Percentiles rank a stretch among this genome's conserved stretches.
phyloP scores from a whole-genome alignment of 2,888 invertebrate species.

The Sinohyriopsis cumingii region DNA sequence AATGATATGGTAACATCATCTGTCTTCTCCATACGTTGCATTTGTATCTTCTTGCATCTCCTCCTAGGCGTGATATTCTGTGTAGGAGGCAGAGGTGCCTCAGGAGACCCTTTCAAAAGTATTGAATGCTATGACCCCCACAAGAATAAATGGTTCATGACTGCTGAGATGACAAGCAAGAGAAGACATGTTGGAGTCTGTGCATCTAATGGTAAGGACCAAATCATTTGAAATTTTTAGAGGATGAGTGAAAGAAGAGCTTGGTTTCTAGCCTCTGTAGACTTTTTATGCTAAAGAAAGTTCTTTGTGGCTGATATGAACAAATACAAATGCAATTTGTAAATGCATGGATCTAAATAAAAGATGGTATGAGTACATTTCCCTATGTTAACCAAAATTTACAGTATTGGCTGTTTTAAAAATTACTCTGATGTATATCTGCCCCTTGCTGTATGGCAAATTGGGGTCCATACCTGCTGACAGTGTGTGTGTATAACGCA shows the following conservation, averaged over 20 bases:
- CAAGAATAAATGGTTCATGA: slow-evolving; percentile 72
- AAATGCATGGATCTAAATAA: too few relatives aligned
- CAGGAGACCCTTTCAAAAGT: slow-evolving; percentile 73
- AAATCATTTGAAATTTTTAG: not conserved
- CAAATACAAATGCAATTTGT: too few relatives aligned
- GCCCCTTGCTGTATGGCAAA: too few relatives aligned
- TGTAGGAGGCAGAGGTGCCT: slow-evolving; percentile 74
- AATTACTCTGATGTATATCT: too few relatives aligned
- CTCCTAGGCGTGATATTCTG: slow-evolving; percentile 73
- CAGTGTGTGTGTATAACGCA: too few relatives aligned
- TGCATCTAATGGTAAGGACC: slow-evolving; percentile 65
- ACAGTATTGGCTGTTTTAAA: too few relatives aligned
- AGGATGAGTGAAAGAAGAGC: not conserved
- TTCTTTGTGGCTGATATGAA: too few relatives aligned
- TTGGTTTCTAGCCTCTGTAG: not conserved
- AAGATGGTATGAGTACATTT: too few relatives aligned
- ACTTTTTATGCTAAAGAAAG: not conserved
- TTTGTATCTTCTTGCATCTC: not conserved
- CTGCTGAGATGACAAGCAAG: slow-evolving; percentile 73
- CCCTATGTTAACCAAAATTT: too few relatives aligned
- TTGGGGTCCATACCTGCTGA: too few relatives aligned
- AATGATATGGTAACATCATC: too few relatives aligned
- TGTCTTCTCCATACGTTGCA: too few relatives aligned
- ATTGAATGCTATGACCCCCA: slow-evolving; percentile 74
- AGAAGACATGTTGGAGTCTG: slow-evolving; percentile 74